Percentiles rank a stretch among this genome's conserved stretches.
These are phyloP conservation scores for Thymallus thymallus DNA, from an alignment of 2,113 vertebrate species.

Conservation along the genomic window DNA sequence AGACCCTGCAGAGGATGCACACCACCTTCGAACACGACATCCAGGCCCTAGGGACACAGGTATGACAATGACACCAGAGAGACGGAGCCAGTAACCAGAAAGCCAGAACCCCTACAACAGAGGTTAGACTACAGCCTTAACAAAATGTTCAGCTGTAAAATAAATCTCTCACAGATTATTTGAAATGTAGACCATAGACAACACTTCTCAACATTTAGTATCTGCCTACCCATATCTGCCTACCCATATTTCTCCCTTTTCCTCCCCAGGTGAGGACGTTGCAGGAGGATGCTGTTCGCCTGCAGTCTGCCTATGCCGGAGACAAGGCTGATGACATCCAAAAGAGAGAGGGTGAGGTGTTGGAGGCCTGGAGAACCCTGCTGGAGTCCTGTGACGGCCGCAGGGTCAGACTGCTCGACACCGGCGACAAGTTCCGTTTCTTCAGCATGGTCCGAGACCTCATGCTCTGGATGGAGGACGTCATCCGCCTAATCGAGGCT, in stretches of 20 bases:
- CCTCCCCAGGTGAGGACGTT: slow-evolving; percentile 87
- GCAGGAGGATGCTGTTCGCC: slow-evolving; percentile 92
- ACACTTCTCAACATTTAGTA: background rate
- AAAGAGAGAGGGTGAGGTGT: slow-evolving; percentile 91
- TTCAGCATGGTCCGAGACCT: slow-evolving; percentile 98
- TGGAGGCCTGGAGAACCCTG: slow-evolving; percentile 93
- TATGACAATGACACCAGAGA: slow-evolving; percentile 44
- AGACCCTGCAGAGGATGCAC: slow-evolving; percentile 96
- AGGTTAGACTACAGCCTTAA: too few species aligned
- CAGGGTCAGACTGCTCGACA: slow-evolving; percentile 86
- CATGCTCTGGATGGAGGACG: slow-evolving; percentile 99
- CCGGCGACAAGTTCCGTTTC: slow-evolving; percentile 98
- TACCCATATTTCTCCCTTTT: too few species aligned
- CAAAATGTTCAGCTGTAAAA: too few species aligned
- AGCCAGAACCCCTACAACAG: background rate
- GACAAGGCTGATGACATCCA: slow-evolving; percentile 99
- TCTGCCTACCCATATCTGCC: background rate
- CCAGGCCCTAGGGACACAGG: slow-evolving; percentile 96
- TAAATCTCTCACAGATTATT: too few species aligned
- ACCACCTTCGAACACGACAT: slow-evolving; percentile 97
- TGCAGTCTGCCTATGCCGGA: slow-evolving; percentile 95
- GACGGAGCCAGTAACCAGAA: background rate
- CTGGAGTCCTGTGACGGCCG: slow-evolving; percentile 91
- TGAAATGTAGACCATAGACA: background rate
- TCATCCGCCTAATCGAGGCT: slow-evolving; percentile 95